These are phyloP conservation scores for Sinohyriopsis cumingii DNA, from an alignment of 2,888 invertebrate genomes.

Conservation along the genomic window DNA sequence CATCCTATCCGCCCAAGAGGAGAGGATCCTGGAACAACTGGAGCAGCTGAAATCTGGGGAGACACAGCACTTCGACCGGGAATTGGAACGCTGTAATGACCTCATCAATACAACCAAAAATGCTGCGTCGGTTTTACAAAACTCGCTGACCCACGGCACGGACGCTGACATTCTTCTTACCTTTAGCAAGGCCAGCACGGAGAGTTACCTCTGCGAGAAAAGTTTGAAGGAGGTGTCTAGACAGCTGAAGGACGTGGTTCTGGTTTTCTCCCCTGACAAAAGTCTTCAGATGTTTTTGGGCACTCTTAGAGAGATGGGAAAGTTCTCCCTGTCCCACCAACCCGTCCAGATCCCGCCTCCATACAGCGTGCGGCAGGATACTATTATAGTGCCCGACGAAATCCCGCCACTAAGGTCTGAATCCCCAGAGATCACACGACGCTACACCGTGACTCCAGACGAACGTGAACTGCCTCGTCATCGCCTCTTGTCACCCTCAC, in stretches of 20 bases:
- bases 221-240: slow-evolving; percentile 37
- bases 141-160: slow-evolving; percentile 42
- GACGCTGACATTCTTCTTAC: slow-evolving; percentile 40
- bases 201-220: slow-evolving; percentile 37
- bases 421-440: slow-evolving; percentile 10
- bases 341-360: slow-evolving; percentile 42
- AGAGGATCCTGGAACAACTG: slow-evolving; percentile 32
- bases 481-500: slow-evolving; percentile 31
- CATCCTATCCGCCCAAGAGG: slow-evolving; percentile 40
- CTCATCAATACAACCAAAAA: slow-evolving; percentile 41
- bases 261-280: slow-evolving; percentile 39
- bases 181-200: slow-evolving; percentile 37
- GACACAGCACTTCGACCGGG: slow-evolving; percentile 32
- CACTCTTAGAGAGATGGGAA: slow-evolving; percentile 42
- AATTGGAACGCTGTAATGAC: slow-evolving; percentile 36
- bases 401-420: slow-evolving; percentile 14
- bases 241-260: slow-evolving; percentile 32
- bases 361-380: slow-evolving; percentile 41
- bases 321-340: slow-evolving; percentile 37
- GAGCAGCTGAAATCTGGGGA: slow-evolving; percentile 38
- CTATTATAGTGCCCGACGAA: slow-evolving; percentile 38
- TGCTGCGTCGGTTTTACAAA: slow-evolving; percentile 35
- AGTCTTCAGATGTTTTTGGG: slow-evolving; percentile 39
- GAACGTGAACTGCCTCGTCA: slow-evolving; percentile 13
- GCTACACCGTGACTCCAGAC: slow-evolving; percentile 1